Evolutionary conservation across 2,888 invertebrate genomes (phyloP).

Genomic region (Megastigmus dorsalis): DNA sequence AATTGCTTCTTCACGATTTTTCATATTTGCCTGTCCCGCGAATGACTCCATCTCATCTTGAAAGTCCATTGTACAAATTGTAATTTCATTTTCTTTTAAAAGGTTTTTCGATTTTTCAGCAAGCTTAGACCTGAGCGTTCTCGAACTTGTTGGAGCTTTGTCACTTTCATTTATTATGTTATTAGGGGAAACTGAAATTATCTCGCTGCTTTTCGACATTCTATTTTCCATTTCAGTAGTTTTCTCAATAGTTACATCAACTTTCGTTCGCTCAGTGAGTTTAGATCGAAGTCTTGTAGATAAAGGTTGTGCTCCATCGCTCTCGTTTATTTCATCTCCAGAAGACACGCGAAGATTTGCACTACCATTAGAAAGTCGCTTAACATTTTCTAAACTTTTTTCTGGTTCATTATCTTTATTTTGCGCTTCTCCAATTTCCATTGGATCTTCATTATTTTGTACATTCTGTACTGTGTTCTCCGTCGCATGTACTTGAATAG

Average conservation of each 20-base stretch:
- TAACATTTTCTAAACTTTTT: background rate
- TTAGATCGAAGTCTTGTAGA: background rate
- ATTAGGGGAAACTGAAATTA: background rate
- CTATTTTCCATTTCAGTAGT: background rate
- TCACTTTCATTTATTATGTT: conserved; percentile 35
- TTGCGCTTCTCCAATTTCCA: no score
- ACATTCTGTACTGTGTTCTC: background rate
- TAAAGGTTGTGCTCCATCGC: background rate
- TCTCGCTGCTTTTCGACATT: background rate
- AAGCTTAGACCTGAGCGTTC: conserved; percentile 17
- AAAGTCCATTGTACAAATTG: conserved; percentile 25
- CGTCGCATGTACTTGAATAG: conserved; percentile 4
- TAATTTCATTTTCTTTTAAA: conserved; percentile 3
- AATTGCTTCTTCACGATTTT: background rate
- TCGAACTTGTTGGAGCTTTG: background rate
- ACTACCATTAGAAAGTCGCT: background rate
- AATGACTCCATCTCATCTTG: background rate
- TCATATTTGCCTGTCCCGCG: background rate
- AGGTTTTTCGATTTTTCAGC: conserved; percentile 12
- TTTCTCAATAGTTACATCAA: background rate
- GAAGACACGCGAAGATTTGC: background rate
- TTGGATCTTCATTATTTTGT: background rate
- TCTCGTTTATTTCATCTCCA: background rate
- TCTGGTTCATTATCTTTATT: no score
- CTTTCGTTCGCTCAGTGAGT: background rate